These are phyloP conservation scores for Cyclophora punctaria DNA, from an alignment of 2,888 invertebrate species.

Conservation along the genomic window DNA sequence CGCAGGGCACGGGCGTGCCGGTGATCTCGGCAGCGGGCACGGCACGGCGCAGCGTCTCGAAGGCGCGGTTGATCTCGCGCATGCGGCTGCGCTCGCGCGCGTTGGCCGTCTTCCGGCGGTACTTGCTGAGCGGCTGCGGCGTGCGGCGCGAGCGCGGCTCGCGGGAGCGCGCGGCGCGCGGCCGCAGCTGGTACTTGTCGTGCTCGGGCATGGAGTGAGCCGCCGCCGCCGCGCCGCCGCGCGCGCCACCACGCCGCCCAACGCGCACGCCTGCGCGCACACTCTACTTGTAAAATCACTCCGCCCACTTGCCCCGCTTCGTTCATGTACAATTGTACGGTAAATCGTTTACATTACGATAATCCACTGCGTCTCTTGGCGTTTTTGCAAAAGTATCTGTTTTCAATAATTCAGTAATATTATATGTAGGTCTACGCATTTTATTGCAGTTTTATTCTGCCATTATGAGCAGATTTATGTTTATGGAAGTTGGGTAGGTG, in stretches of 20 bases:
- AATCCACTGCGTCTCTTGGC: not conserved
- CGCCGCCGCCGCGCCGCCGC: conserved; percentile 19
- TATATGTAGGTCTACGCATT: no score
- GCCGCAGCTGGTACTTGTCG: conserved; percentile 73
- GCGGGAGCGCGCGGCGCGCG: conserved; percentile 65
- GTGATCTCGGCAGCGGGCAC: conserved; percentile 79
- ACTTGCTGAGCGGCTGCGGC: conserved; percentile 88
- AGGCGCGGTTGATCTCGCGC: conserved; percentile 93
- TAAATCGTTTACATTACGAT: conserved; percentile 17
- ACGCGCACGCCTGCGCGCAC: conserved; percentile 44
- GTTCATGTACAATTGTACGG: conserved; percentile 57
- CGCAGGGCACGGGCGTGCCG: conserved; percentile 75
- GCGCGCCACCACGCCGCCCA: conserved; percentile 30
- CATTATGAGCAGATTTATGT: no score
- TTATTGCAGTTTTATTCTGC: not conserved
- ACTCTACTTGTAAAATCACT: conserved; percentile 59
- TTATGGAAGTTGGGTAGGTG: no score
- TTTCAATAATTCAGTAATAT: no score
- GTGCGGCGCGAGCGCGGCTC: conserved; percentile 76
- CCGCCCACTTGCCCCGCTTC: conserved; percentile 61
- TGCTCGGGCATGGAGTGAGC: conserved; percentile 69
- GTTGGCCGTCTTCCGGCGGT: conserved; percentile 92
- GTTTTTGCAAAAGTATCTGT: not conserved
- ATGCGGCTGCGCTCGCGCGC: conserved; percentile 90
- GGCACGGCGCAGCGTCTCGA: conserved; percentile 85